phyloP scores from a whole-genome alignment of 2,797 vertebrate genomes.

The Fratercula arctica region DNA sequence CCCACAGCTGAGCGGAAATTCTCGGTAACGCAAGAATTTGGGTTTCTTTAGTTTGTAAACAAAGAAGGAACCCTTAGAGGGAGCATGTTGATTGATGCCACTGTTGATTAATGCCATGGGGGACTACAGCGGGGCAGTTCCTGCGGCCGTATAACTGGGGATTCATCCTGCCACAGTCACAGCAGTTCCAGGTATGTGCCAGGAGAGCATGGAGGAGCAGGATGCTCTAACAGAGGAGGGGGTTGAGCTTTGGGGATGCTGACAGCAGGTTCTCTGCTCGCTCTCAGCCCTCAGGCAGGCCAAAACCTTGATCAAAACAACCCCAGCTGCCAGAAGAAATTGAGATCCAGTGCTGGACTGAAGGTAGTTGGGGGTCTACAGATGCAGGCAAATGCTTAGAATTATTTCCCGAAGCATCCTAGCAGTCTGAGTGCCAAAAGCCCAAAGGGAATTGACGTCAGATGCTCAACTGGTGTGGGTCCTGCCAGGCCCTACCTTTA shows the following conservation, averaged over 20 bases:
- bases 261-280: background rate
- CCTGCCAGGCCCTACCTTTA: background rate
- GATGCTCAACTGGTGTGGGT: background rate
- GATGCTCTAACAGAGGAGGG: background rate
- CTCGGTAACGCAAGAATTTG: background rate
- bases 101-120: background rate
- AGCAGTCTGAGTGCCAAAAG: background rate
- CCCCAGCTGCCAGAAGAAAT: background rate
- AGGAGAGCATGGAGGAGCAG: fast-evolving
- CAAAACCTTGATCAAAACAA: background rate
- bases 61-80: background rate
- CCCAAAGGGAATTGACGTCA: background rate
- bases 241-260: background rate
- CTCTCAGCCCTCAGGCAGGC: background rate
- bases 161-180: background rate
- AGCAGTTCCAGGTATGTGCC: background rate
- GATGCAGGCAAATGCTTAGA: background rate
- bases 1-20: slow-evolving; percentile 22
- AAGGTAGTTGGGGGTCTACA: background rate
- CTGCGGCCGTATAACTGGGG: background rate
- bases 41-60: slow-evolving; percentile 7
- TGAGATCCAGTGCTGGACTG: background rate
- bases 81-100: background rate
- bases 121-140: background rate
- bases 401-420: background rate